Percentiles rank a stretch among this genome's conserved stretches.
phyloP scores from a whole-genome alignment of 2,113 vertebrate species.

The Benitochromis conjunctus region DNA sequence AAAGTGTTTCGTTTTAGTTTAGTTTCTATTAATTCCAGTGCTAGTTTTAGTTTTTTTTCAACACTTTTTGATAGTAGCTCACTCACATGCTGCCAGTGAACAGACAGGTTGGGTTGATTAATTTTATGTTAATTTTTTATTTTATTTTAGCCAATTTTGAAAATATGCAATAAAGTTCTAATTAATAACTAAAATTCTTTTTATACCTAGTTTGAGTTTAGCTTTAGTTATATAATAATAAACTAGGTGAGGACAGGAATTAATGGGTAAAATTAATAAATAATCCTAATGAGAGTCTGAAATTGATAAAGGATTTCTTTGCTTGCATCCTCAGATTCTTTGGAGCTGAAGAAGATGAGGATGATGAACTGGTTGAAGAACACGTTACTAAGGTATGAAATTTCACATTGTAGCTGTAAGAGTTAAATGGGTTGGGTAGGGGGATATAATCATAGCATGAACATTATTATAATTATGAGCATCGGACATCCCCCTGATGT shows the following conservation, averaged over 20 bases:
- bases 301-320: background rate
- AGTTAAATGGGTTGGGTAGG: background rate
- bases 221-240: background rate
- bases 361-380: conserved; percentile 88
- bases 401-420: background rate
- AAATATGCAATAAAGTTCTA: background rate
- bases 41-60: too few relatives aligned
- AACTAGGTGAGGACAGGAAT: conserved; percentile 31
- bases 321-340: conserved; percentile 40
- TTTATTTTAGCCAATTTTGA: background rate
- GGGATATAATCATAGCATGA: background rate
- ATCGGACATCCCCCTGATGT: background rate
- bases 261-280: background rate
- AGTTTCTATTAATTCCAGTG: too few relatives aligned
- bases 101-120: background rate
- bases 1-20: too few relatives aligned
- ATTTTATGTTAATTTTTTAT: background rate
- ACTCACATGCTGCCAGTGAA: background rate
- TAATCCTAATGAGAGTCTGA: background rate
- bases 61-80: background rate
- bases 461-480: background rate
- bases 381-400: conserved; percentile 85
- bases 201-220: background rate
- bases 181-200: background rate
- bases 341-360: conserved; percentile 70